Percentiles rank a stretch among this genome's conserved stretches.
Conservation (phyloP, 2,113 vertebrate genomes). For the Marmota monax region DNA sequence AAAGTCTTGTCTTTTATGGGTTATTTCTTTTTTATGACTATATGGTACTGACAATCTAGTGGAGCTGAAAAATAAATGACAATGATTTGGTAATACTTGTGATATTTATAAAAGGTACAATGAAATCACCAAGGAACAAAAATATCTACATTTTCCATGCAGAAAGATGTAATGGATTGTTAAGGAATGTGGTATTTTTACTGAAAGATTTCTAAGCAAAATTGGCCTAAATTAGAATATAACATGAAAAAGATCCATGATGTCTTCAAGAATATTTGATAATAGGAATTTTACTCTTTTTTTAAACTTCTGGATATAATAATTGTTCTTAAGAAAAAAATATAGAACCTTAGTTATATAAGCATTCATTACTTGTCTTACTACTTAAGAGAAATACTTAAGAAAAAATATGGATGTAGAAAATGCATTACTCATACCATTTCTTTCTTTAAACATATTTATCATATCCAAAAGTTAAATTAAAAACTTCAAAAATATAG, state of each 20-base stretch:
- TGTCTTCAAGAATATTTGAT: too few species aligned
- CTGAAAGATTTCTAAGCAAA: not conserved
- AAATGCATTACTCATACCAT: not conserved
- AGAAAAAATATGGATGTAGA: not conserved
- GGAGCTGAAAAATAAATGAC: not conserved
- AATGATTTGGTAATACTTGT: not conserved
- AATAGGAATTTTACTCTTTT: too few species aligned
- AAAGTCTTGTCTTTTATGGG: too few species aligned
- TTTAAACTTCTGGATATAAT: too few species aligned
- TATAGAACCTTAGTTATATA: too few species aligned
- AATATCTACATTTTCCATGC: not conserved
- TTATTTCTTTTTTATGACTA: not conserved
- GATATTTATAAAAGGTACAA: not conserved
- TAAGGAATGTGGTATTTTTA: not conserved
- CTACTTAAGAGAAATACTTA: too few species aligned
- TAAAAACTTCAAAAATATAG: too few species aligned
- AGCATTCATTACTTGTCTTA: too few species aligned
- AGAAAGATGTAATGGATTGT: not conserved
- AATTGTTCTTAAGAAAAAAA: too few species aligned
- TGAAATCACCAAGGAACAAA: not conserved
- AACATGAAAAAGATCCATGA: not conserved
- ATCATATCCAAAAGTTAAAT: too few species aligned
- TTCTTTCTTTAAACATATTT: not conserved
- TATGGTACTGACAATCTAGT: not conserved
- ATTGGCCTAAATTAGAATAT: not conserved